Conservation (phyloP, 2,113 vertebrate genomes). For the Daubentonia madagascariensis region DNA sequence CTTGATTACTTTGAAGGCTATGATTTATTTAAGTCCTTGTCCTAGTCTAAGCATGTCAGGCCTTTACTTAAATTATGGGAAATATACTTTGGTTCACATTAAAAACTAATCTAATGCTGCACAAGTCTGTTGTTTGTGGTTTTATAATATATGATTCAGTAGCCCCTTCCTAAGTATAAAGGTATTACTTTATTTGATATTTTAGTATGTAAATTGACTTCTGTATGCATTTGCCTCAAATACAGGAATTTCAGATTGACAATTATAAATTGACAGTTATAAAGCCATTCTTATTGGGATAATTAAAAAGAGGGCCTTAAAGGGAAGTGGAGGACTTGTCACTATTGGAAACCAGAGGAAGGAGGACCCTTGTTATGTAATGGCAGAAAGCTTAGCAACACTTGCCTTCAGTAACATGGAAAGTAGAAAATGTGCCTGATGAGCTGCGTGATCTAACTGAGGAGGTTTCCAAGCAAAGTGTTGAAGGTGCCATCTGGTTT, state of each 20-base stretch:
- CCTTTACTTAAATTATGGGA: background rate
- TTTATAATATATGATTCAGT: slow-evolving; percentile 3
- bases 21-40: background rate
- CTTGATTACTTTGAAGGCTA: slow-evolving; percentile 15
- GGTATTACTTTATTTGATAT: background rate
- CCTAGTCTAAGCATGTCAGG: background rate
- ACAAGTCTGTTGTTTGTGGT: background rate
- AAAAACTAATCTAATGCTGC: background rate
- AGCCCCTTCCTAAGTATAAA: background rate
- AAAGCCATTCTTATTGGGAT: background rate
- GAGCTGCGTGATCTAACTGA: background rate
- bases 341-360: background rate
- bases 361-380: background rate
- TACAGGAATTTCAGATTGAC: background rate
- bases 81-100: background rate
- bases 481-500: background rate
- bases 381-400: background rate
- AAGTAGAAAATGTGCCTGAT: background rate
- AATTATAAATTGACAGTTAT: background rate
- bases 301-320: background rate
- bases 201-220: background rate
- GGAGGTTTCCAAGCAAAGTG: background rate
- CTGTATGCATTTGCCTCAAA: background rate
- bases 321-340: background rate
- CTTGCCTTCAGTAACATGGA: background rate